Base-by-base conservation (phyloP, 2,888 invertebrate species). In the Chaetogeoica ovagalla region DNA sequence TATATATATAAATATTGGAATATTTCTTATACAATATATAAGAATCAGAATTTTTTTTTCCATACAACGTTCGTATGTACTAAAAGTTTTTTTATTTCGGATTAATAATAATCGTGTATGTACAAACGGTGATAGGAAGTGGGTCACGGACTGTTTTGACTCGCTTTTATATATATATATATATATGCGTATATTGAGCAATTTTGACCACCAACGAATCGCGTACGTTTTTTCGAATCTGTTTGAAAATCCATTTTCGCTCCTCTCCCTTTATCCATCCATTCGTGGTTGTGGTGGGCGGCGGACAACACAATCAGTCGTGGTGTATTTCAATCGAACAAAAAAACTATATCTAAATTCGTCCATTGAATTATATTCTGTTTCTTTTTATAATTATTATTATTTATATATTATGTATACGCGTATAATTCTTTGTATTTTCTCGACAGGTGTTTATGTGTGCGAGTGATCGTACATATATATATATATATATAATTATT, bases 171-270 rank as follows among this genome's bases (percentile, higher is more conserved):
- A 15, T 39, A 37, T 19, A 1, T 48, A 52, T 74, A 43, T 19
- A 9, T 37, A 30, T 30, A 30, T 4, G 30, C 30, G 30, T 57
- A 7, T 66, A 57, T 66, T 43, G 13, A 30, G 57, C 8, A 30
- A 59, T 59, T 68, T 59, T 30, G 75, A 76, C 68, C 75, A 68
- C 66, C 75, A 68, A 76, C 75, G 75, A 59, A 76, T 59, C 43
- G n/a, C 37, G 65, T 21, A 65, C 74, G 74, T 66, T 75, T 43
- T 57, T 9, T n/a, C n/a, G 75, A 65, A 43, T 43, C 43, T 0
- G 15, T 48, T 13, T 48, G 13, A 11, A 43, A 57, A 66, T 57
- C 39, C 43, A 15, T 30, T 43, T 62, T 57, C 63, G 55, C 57
- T 37, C 13, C 23, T 37, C 39, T 5, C 19, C n/a, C 30, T 4